Evolutionary conservation across 30 jellyfish, hydroid and myxozoan species (phyloP).

Genomic region (Catostylus mosaicus): DNA sequence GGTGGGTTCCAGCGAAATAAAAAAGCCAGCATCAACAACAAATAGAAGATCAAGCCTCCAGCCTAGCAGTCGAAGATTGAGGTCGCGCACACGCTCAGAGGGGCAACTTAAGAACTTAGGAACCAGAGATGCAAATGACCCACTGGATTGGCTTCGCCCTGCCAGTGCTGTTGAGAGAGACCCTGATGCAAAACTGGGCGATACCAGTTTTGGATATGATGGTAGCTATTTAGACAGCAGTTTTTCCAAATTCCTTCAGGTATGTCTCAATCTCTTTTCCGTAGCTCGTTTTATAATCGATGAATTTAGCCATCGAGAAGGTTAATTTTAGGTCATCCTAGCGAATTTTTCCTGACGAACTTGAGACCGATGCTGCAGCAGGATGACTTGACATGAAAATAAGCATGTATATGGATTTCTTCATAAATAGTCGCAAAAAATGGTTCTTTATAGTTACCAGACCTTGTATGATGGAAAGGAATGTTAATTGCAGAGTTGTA

Average conservation of each 20-base stretch:
- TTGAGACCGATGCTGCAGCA: no score
- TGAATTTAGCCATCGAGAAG: no score
- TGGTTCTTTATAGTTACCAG: no score
- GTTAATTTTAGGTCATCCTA: no score
- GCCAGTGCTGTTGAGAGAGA: constrained; percentile 15
- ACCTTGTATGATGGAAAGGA: no score
- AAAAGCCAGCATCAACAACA: background rate
- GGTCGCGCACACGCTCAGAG: constrained; percentile 25
- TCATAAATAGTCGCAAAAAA: no score
- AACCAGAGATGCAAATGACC: background rate
- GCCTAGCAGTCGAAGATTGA: background rate
- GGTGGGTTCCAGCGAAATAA: background rate
- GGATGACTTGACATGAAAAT: no score
- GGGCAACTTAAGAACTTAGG: constrained; percentile 15
- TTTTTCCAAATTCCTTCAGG: constrained; percentile 11
- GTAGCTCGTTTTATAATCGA: no score
- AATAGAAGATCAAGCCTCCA: background rate
- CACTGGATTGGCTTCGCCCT: background rate
- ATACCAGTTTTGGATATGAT: constrained; percentile 2
- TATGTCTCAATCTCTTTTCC: background rate
- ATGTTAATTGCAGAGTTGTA: no score
- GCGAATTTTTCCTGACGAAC: no score
- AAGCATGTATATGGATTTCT: no score
- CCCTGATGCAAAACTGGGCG: background rate
- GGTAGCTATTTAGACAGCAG: background rate